Evolutionary conservation across 1,140 invertebrate species (phyloP), one percentile per base, ranked within the genome.

Genomic region (Maconellicoccus hirsutus): DNA sequence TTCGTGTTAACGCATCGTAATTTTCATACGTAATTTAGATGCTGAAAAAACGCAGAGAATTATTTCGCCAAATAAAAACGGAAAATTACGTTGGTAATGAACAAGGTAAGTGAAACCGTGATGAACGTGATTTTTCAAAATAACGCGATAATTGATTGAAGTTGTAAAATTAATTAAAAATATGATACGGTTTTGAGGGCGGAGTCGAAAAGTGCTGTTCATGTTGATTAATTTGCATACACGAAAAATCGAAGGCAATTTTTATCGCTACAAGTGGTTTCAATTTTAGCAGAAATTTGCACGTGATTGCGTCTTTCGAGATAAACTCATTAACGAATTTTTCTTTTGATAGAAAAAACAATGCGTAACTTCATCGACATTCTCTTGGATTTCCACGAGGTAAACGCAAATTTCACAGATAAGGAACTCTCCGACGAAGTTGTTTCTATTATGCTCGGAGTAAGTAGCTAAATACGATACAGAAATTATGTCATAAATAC

Each of bases 361-460:
- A 21, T 75, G 38, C 73, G 71, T 72, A 73, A 75, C 0, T 87
- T 88, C 75, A 75, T 89, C 33, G 87, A 89, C 78, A 79, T 86
- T 69, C 75, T 89, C n/a, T 76, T 89, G 4, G 80, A 84, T 75
- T 78, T 81, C 39, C 79, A 79, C 14, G 76, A 79, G 16, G 76
- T 77, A 39, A 80, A 76, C 25, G 76, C 77, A 10, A 74, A 75
- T 7, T 78, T 86, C 39, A 81, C 81, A 0, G 79, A 86, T 74
- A 76, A 80, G 52, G 85, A 87, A 73, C 85, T 89, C 23, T 76
- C 78, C 69, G 82, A 84, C 74, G 82, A 84, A 78, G 82, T 85
- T 0, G 82, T 83, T 61, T 85, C 84, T 0, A 84, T 86, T 73
- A 82, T 85, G 78, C 84, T 86, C 75, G 84, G 83, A 78, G 86